Base-by-base conservation (phyloP, 2,113 vertebrate species). In the Lanius collurio region DNA sequence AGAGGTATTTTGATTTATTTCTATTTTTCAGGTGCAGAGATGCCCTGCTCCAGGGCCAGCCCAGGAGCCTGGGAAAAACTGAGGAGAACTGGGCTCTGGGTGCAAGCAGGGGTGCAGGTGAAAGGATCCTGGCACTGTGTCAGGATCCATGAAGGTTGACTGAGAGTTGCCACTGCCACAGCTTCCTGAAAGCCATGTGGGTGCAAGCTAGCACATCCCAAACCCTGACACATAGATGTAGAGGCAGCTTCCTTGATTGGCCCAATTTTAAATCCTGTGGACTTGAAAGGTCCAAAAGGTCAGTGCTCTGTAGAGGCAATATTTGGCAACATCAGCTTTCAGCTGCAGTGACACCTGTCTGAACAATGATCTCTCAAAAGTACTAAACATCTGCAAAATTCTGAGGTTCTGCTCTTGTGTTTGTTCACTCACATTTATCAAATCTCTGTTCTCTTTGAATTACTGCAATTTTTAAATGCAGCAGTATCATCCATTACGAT, bases 401-500 rank as follows among this genome's bases (percentile, higher is more conserved):
- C 60, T 42, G 56, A 87, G 39, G 19, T 88, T 90, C 69, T 85
- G n/a, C 73, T 69, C 75, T 80, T 76, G 19, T 52, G 52, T 52
- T 94, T 90, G 71, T 59, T 69, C 89, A 19, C 70, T 75, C 53
- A 55, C 37, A 56, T 94, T 88, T 73, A 80, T 68, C 52, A 96
- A 85, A 80, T 84, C 85, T 78, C 64, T 65, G 39, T 71, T 95
- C 53, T 90, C 53, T 78, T 52, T 71, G 90, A 89, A 60, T 93
- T 78, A 92, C 24, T 80, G 71, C 24, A 87, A 55, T 95, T 97
- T 83, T 84, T 78, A 97, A 97, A 94, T 52, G 31, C 55, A 94
- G 78, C 46, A 92, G 35, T 57, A 92, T 63, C 62, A 94, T 78
- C 70, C 90, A 93, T 33, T 55, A 92, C 89, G 52, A 85, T 73